These are phyloP conservation scores for Arctopsyche grandis DNA, from an alignment of 1,140 invertebrate species.

Conservation along the genomic window DNA sequence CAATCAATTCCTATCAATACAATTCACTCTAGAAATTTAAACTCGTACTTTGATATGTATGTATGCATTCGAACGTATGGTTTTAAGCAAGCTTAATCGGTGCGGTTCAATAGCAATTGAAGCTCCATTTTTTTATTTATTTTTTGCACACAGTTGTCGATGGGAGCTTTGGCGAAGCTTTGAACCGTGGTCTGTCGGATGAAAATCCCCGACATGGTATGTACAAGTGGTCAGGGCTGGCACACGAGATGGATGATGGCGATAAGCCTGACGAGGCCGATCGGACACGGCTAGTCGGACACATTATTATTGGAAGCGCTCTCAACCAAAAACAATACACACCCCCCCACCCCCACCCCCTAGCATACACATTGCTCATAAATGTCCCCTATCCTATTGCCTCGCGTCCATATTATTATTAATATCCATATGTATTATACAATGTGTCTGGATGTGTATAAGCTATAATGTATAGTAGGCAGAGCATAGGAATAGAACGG, in stretches of 20 bases:
- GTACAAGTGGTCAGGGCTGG: too few species aligned
- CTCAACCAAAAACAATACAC: constrained; percentile 45
- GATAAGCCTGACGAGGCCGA: constrained; percentile 34
- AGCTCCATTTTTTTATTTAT: too few species aligned
- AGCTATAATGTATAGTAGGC: not conserved
- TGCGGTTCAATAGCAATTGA: too few species aligned
- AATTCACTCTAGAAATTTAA: too few species aligned
- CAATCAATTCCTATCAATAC: too few species aligned
- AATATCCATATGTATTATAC: not conserved
- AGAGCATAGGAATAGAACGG: not conserved
- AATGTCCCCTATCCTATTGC: not conserved
- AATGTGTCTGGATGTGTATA: not conserved
- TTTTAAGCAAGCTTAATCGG: too few species aligned
- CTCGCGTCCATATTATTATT: not conserved
- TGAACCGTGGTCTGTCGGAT: too few species aligned
- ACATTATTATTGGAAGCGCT: constrained; percentile 47
- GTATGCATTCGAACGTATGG: too few species aligned
- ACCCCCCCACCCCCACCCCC: not conserved
- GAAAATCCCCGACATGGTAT: too few species aligned
- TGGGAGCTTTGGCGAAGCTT: too few species aligned
- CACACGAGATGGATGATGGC: not conserved
- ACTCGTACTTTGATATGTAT: too few species aligned
- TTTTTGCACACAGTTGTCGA: too few species aligned
- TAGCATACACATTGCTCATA: not conserved
- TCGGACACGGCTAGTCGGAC: constrained; percentile 28